phyloP scores from a whole-genome alignment of 1,140 invertebrate genomes.

The Rhagoletis zephyria region DNA sequence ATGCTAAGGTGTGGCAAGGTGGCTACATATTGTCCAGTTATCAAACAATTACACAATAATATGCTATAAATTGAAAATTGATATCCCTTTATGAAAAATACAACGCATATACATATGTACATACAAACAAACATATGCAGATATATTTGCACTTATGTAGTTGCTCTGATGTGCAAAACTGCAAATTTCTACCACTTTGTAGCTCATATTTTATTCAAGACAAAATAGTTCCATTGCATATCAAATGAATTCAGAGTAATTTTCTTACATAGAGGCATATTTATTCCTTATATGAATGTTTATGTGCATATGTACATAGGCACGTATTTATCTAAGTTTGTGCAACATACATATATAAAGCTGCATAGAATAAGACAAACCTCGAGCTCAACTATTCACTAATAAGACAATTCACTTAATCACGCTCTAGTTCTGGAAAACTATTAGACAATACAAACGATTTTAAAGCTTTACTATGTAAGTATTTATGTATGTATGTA shows the following conservation, averaged over 20 bases:
- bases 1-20: no score
- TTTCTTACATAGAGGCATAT: neutral
- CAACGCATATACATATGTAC: no score
- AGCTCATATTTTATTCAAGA: slow-evolving; percentile 40
- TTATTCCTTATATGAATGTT: neutral
- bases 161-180: slow-evolving; percentile 6
- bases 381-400: neutral
- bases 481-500: neutral
- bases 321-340: neutral
- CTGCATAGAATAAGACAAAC: neutral
- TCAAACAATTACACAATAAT: neutral
- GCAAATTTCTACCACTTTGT: slow-evolving; percentile 19
- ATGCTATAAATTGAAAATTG: neutral
- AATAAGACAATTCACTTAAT: slow-evolving; percentile 46
- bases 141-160: neutral
- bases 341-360: neutral
- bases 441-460: slow-evolving; percentile 39
- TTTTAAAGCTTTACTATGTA: neutral
- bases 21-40: neutral
- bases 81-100: neutral
- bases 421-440: neutral
- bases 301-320: neutral
- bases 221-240: neutral
- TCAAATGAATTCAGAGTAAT: slow-evolving; percentile 8
- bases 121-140: no score